These are phyloP conservation scores for Taxidea taxus DNA, from an alignment of 2,113 vertebrate genomes.

Conservation along the genomic window DNA sequence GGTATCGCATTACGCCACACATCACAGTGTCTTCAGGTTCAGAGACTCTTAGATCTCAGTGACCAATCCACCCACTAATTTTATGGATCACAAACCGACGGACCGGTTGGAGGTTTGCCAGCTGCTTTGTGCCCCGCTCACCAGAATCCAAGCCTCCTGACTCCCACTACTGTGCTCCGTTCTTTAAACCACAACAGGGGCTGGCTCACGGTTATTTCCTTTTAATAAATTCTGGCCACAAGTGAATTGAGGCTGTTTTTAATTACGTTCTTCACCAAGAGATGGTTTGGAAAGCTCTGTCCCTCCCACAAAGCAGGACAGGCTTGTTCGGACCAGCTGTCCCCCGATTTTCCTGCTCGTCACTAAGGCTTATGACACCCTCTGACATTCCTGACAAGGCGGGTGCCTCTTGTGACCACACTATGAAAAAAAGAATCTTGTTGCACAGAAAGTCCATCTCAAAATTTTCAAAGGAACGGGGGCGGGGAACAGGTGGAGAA, in stretches of 20 bases:
- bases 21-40: background rate
- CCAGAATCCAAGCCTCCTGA: background rate
- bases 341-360: slow-evolving; percentile 39
- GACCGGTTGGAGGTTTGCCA: background rate
- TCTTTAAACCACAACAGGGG: background rate
- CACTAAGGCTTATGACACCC: slow-evolving; percentile 2
- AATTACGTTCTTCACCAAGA: slow-evolving; percentile 61
- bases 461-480: background rate
- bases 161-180: background rate
- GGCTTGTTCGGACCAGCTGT: slow-evolving; percentile 60
- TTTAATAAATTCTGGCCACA: slow-evolving; percentile 63
- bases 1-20: slow-evolving; percentile 15
- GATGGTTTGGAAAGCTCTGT: slow-evolving; percentile 35
- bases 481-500: background rate
- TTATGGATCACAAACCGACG: background rate
- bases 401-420: background rate
- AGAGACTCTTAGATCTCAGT: background rate
- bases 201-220: slow-evolving; percentile 35
- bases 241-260: slow-evolving; percentile 58
- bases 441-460: background rate
- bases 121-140: background rate
- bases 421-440: background rate
- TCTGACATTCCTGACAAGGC: background rate
- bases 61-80: background rate
- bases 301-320: slow-evolving; percentile 51